Percentiles rank a stretch among this genome's conserved stretches.
Conservation (phyloP, 2,888 invertebrate species). For the Cataglyphis rosenhaueri region DNA sequence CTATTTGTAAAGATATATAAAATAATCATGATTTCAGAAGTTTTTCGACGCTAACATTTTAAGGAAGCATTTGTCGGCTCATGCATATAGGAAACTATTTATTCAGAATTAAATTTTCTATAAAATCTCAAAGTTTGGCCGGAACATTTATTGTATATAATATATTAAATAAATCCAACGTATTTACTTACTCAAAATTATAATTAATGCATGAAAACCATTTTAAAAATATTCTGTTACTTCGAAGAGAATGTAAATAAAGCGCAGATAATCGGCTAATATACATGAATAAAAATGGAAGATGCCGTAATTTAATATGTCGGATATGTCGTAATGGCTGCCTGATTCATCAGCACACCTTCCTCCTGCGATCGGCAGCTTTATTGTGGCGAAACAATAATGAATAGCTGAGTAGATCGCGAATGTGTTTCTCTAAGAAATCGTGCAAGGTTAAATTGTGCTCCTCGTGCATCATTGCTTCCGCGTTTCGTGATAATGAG, state of each 20-base stretch:
- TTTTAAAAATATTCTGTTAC: not conserved
- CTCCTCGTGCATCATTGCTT: constrained; percentile 50
- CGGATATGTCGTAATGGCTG: not conserved
- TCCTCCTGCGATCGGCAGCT: constrained; percentile 6
- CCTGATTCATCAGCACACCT: constrained; percentile 31
- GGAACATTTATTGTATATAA: no score
- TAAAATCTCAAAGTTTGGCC: no score
- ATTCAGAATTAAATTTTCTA: no score
- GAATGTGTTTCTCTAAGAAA: constrained; percentile 28
- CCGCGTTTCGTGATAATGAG: constrained; percentile 59
- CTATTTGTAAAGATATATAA: no score
- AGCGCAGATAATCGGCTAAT: not conserved
- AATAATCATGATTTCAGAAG: no score
- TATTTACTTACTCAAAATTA: not conserved
- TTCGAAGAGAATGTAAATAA: not conserved
- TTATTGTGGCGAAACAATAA: constrained; percentile 5
- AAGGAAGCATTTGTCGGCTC: no score
- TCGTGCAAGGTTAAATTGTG: constrained; percentile 62
- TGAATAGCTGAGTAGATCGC: constrained; percentile 8
- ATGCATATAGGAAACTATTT: no score
- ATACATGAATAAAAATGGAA: constrained; percentile 26
- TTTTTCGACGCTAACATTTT: no score
- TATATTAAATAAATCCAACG: not conserved
- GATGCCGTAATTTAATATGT: not conserved
- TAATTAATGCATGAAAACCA: not conserved